Evolutionary conservation across 2,113 vertebrate genomes (phyloP).

Genomic region (Engystomops pustulosus): DNA sequence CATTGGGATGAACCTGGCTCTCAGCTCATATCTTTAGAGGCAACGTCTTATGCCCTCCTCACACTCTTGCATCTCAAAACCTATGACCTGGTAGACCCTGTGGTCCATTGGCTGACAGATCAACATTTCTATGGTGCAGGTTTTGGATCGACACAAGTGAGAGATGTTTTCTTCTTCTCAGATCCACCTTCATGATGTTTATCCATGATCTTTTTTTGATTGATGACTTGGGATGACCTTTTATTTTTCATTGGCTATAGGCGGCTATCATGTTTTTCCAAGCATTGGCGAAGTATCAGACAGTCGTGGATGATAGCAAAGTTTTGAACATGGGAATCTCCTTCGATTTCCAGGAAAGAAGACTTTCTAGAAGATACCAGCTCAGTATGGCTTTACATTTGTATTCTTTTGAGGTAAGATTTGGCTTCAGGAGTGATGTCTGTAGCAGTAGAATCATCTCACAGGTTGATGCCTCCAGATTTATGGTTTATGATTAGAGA

Average conservation of each 20-base stretch:
- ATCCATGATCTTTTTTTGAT: no score
- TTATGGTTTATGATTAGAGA: no score
- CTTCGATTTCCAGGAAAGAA: not conserved
- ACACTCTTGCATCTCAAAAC: constrained; percentile 73
- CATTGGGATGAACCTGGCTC: constrained; percentile 73
- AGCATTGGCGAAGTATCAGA: not conserved
- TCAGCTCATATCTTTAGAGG: constrained; percentile 78
- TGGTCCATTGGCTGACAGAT: no score
- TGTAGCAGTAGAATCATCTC: no score
- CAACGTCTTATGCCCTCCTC: constrained; percentile 85
- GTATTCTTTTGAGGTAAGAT: not conserved
- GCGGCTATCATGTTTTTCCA: not conserved
- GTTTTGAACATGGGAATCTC: not conserved
- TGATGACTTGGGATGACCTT: not conserved
- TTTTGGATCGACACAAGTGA: no score
- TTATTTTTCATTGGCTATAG: not conserved
- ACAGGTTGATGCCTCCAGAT: no score
- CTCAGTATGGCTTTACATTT: not conserved
- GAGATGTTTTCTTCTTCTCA: no score
- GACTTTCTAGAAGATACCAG: not conserved
- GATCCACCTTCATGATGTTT: no score
- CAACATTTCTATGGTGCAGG: no score
- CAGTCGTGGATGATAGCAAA: not conserved
- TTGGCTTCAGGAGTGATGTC: no score
- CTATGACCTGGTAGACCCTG: constrained; percentile 62